Evolutionary conservation across 37 sponge, comb jelly and placozoan genomes (phyloP).

Genomic region (Beroe forskalii): DNA sequence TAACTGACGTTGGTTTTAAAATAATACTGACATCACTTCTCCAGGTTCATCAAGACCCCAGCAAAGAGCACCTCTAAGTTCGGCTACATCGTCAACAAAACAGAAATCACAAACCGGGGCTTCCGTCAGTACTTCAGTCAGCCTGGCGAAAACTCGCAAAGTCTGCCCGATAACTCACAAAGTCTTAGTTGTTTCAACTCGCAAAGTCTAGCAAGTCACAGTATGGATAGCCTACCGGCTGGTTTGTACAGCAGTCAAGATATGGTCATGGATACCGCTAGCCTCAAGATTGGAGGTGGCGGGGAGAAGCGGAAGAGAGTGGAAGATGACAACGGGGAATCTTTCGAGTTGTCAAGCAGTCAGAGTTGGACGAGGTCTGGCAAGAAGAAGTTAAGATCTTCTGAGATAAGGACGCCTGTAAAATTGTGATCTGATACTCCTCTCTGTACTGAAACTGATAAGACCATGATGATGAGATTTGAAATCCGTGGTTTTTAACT

Average conservation of each 20-base stretch:
- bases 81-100: constrained; percentile 57
- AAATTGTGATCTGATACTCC: no score
- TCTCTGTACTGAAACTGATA: no score
- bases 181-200: background rate
- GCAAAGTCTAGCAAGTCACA: background rate
- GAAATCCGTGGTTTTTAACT: no score
- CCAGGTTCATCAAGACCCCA: background rate
- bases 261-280: background rate
- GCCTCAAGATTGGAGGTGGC: background rate
- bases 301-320: constrained; percentile 35
- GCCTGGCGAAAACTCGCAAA: constrained; percentile 6
- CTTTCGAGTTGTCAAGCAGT: constrained; percentile 22
- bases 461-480: background rate
- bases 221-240: no score
- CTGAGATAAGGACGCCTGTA: constrained; percentile 50
- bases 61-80: constrained; percentile 7
- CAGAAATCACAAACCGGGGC: constrained; percentile 13
- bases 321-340: background rate
- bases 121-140: background rate
- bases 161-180: background rate
- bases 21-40: no score
- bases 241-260: background rate
- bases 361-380: constrained; percentile 47
- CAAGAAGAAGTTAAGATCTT: constrained; percentile 7
- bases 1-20: no score